Conservation (phyloP, 92 coral and sea anemone genomes). For the Diadumene lineata region DNA sequence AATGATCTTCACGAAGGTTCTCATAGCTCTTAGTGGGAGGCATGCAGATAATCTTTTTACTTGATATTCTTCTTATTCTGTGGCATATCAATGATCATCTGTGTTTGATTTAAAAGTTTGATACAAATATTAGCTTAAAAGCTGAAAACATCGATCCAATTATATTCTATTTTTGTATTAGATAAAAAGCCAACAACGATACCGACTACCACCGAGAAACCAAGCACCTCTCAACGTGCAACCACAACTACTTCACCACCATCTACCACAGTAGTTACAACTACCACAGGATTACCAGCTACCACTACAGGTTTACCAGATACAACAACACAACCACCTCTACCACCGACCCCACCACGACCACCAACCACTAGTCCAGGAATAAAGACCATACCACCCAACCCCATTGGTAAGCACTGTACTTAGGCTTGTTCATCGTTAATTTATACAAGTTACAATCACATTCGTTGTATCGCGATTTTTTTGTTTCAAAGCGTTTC, state of each 20-base stretch:
- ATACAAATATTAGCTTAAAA: too few species aligned
- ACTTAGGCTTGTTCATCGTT: too few species aligned
- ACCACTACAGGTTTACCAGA: constrained; percentile 25
- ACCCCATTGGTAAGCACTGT: constrained; percentile 21
- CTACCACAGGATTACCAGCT: neutral
- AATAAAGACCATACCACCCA: constrained; percentile 15
- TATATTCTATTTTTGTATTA: neutral
- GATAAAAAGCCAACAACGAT: constrained; percentile 13
- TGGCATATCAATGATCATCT: too few species aligned
- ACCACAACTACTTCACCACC: neutral
- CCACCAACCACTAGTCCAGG: constrained; percentile 25
- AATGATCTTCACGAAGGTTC: too few species aligned
- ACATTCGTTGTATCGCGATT: too few species aligned
- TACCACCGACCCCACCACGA: constrained; percentile 18
- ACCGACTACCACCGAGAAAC: constrained; percentile 25
- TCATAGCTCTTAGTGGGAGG: too few species aligned
- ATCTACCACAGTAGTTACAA: neutral
- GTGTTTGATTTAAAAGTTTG: too few species aligned
- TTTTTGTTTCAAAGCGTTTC: too few species aligned
- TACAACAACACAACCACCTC: constrained; percentile 26
- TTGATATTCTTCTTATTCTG: too few species aligned
- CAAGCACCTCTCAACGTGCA: constrained; percentile 13
- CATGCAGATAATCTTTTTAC: too few species aligned
- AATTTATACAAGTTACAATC: too few species aligned
- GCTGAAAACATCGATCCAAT: too few species aligned